Base-by-base conservation (phyloP, 2,113 vertebrate genomes). In the Gymnarchus niloticus region DNA sequence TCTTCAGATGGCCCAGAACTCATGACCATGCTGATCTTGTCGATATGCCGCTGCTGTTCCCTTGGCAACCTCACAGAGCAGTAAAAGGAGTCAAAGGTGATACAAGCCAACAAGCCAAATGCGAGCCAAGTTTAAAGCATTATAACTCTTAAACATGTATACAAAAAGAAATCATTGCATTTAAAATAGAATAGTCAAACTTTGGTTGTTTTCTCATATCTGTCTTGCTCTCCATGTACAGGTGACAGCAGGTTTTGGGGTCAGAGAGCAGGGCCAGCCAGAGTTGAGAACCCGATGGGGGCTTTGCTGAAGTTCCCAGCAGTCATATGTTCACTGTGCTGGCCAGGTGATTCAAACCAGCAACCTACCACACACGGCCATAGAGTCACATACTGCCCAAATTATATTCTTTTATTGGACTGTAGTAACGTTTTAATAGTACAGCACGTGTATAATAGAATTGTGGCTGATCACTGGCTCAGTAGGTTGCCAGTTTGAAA, bases 401-500 rank as follows among this genome's bases (percentile, higher is more conserved):
- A n/a, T n/a, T n/a, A n/a, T 73, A 73, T 17, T 37, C 33, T 41
- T 73, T 33, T 41, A 33, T 17, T 37, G 65, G 28, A 73, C 65
- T 73, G 65, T 41, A 19, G 28, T 41, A 73, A 41, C 33, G 41
- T 73, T 28, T 73, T 41, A 41, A 73, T 73, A 73, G 17, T 73
- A 41, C 41, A 7, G 28, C 3, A 1, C 3, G 12, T 69, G 65
- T 9, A 6, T 33, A 73, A 41, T 33, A 73, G 33, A 73, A 73
- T 37, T 73, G 41, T 69, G 61, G 10, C 61, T 73, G 28, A 7
- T 28, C 12, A 6, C 37, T 73, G 33, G 14, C 14, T 73, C 4
- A 9, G 65, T 73, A 41, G 5, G 65, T 41, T 73, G 65, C 65
- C 65, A 73, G 65, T 73, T 73, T 73, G 65, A 73, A 73, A 73